Evolutionary conservation across 2,797 vertebrate genomes (phyloP).

Genomic region (Enteromius paludinosus): DNA sequence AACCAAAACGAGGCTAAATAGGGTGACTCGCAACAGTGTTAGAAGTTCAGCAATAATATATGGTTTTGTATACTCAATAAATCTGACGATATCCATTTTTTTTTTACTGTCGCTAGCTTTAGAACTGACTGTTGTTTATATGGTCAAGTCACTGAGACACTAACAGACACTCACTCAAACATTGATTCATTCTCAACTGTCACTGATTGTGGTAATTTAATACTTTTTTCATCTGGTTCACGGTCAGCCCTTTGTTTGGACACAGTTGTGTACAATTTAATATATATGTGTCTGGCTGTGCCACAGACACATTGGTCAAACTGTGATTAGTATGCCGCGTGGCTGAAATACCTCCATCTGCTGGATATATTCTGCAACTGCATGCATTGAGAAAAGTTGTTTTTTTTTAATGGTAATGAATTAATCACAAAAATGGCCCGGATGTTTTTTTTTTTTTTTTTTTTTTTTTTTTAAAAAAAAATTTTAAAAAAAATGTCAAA

Average conservation of each 20-base stretch:
- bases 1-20: conserved; percentile 25
- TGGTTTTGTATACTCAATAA: conserved; percentile 38
- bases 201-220: conserved; percentile 32
- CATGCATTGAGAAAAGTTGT: background rate
- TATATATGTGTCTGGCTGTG: background rate
- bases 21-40: conserved; percentile 28
- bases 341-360: conserved; percentile 5
- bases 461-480: no score
- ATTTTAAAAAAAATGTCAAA: no score
- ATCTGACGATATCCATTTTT: conserved; percentile 16
- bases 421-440: background rate
- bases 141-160: conserved; percentile 8
- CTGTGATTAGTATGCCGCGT: background rate
- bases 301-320: conserved; percentile 25
- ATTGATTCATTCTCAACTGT: conserved; percentile 25
- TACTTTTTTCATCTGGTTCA: conserved; percentile 18
- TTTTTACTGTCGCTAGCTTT: conserved; percentile 18
- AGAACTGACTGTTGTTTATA: conserved; percentile 35
- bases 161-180: conserved; percentile 27
- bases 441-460: no score
- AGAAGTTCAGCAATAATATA: conserved; percentile 21
- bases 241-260: conserved; percentile 9
- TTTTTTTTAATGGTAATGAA: background rate
- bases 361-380: conserved; percentile 7
- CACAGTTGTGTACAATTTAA: conserved; percentile 3